Percentiles rank a stretch among this genome's conserved stretches.
These are phyloP conservation scores for Ursus arctos DNA, from an alignment of 2,113 vertebrate species.

Conservation along the genomic window DNA sequence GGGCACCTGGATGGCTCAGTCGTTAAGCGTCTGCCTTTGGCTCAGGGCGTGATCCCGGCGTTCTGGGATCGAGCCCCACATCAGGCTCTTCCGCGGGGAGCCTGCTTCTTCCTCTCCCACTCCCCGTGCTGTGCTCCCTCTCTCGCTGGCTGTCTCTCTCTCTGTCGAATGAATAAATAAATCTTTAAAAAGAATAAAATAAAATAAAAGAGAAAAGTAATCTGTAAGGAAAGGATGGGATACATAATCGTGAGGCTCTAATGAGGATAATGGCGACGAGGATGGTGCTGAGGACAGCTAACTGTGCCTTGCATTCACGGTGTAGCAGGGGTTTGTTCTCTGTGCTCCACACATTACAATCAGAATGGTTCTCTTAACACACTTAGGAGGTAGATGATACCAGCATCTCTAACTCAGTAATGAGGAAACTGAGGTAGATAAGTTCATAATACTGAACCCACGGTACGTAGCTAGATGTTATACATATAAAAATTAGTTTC, in stretches of 20 bases:
- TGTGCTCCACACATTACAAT: neutral
- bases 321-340: neutral
- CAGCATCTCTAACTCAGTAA: neutral
- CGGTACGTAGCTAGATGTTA: neutral
- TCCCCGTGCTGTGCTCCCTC: too few relatives aligned
- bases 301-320: neutral
- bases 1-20: too few relatives aligned
- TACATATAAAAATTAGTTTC: neutral
- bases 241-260: neutral
- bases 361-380: neutral
- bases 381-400: neutral
- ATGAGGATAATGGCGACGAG: neutral
- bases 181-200: too few relatives aligned
- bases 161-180: too few relatives aligned
- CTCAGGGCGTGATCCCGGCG: too few relatives aligned
- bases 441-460: neutral
- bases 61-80: too few relatives aligned
- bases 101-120: too few relatives aligned
- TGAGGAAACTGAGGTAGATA: neutral
- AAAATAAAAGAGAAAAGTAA: neutral
- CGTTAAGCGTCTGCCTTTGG: too few relatives aligned
- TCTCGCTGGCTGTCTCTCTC: too few relatives aligned
- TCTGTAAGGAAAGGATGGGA: neutral
- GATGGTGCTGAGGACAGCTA: neutral
- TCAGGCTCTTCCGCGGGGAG: too few relatives aligned